Evolutionary conservation across 2,797 vertebrate genomes (phyloP).

Genomic region (Poeciliopsis turneri): DNA sequence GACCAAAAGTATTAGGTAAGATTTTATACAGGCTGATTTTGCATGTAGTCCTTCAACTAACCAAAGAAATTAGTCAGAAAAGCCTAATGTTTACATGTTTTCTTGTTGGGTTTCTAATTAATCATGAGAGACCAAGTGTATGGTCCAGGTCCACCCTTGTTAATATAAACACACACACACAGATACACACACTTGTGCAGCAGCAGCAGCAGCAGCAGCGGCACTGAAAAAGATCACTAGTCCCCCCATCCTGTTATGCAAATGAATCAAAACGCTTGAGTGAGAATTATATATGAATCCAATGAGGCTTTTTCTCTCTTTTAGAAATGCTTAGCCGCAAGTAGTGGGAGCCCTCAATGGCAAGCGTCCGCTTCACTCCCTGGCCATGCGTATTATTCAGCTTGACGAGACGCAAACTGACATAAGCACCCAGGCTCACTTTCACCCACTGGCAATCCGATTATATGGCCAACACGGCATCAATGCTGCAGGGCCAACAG

Average conservation of each 20-base stretch:
- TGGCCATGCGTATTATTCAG: slow-evolving; percentile 88
- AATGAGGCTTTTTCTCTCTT: slow-evolving; percentile 89
- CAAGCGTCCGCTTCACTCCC: slow-evolving; percentile 79
- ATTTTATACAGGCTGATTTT: background rate
- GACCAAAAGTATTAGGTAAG: too few relatives aligned
- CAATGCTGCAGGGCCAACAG: slow-evolving; percentile 90
- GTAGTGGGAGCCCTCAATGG: slow-evolving; percentile 82
- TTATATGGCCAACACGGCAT: slow-evolving; percentile 91
- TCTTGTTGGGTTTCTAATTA: slow-evolving; percentile 65
- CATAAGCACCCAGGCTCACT: slow-evolving; percentile 93
- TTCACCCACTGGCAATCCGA: slow-evolving; percentile 95
- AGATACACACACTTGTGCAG: slow-evolving; percentile 61
- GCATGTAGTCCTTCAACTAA: background rate
- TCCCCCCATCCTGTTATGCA: slow-evolving; percentile 76
- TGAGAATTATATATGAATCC: slow-evolving; percentile 98
- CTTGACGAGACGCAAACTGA: slow-evolving; percentile 97
- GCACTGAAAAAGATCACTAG: slow-evolving; percentile 45
- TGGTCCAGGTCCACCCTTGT: slow-evolving; percentile 66
- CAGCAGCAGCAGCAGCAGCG: background rate
- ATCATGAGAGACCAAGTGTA: slow-evolving; percentile 72
- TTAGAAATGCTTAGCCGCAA: slow-evolving; percentile 82
- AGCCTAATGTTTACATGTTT: slow-evolving; percentile 66
- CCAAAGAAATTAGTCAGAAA: slow-evolving; percentile 41
- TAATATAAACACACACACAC: slow-evolving; percentile 50
- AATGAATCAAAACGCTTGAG: slow-evolving; percentile 89